Evolutionary conservation across 2,888 invertebrate species (phyloP), one percentile per base, ranked within the genome.

Genomic region (Steinernema scapterisci): DNA sequence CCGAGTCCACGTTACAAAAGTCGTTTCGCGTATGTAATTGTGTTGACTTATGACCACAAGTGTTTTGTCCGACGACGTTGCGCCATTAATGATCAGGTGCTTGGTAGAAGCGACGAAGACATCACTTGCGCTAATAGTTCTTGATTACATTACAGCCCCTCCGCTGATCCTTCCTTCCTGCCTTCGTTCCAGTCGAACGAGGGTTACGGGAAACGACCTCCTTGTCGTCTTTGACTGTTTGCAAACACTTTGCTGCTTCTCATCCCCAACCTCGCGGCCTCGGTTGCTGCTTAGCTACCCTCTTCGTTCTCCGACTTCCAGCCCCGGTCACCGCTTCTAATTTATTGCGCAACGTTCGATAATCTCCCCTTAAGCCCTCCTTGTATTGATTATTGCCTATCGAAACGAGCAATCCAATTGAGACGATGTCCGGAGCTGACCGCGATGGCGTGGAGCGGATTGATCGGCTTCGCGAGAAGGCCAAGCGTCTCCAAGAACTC

Each of bases 41-140:
- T 38, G 38, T 38, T 38, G 38, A 38, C 38, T 38, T 48, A 48
- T 48, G 48, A 48, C 48, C 48, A 48, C 38, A 38, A 38, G 38
- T 38, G 38, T 38, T 48, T 25, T 63, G 25, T 63, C 63, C 16
- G 31, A 31, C 19, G 63, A 31, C 16, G 31, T 63, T 63, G 27
- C 63, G 63, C 63, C 63, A 63, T 63, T 63, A 63, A 63, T 63
- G 63, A 11, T 63, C 63, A 63, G 63, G 63, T 63, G 31, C 54
- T 54, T 54, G 13, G 54, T 21, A 54, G 21, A 54, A 54, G 63
- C 38, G 38, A 38, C 38, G 38, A 38, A 13, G 31, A 31, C 63
- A 63, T 27, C 21, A 25, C 63, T 25, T 27, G 63, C 31, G 63
- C 63, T 63, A 63, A 63, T 63, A 63, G 63, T 63, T 13, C 63